Conservation (phyloP, 1,140 invertebrate genomes). For the Pantala flavescens region DNA sequence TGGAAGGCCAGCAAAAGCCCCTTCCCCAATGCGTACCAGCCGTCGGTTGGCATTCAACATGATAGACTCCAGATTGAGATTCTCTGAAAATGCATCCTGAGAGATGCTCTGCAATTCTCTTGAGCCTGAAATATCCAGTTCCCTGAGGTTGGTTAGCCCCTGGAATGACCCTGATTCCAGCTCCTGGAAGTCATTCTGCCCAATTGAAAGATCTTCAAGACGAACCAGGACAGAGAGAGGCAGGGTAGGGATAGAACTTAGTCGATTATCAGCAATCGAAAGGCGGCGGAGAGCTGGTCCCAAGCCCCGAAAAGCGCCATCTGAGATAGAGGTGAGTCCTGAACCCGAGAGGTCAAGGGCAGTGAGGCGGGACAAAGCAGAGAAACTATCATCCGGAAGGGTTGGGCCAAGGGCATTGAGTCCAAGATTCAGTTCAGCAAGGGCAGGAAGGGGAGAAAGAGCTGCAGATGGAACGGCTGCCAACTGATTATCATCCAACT, state of each 20-base stretch:
- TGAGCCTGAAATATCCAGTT: conserved; percentile 64
- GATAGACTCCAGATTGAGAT: conserved; percentile 67
- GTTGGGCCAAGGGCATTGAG: conserved; percentile 59
- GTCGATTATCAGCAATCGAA: conserved; percentile 65
- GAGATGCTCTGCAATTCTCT: conserved; percentile 56
- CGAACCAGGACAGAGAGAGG: conserved; percentile 57
- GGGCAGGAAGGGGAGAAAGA: conserved; percentile 54
- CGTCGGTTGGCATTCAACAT: conserved; percentile 65
- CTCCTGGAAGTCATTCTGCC: conserved; percentile 65
- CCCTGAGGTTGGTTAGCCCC: conserved; percentile 61
- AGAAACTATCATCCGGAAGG: conserved; percentile 62
- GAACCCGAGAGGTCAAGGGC: conserved; percentile 70
- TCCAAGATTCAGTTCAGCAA: conserved; percentile 74
- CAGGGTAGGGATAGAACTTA: conserved; percentile 60
- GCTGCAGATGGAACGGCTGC: conserved; percentile 59
- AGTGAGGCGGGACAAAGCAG: conserved; percentile 57
- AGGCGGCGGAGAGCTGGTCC: conserved; percentile 53
- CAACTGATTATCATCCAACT: conserved; percentile 76
- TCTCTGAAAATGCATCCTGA: conserved; percentile 63
- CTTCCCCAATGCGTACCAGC: conserved; percentile 56
- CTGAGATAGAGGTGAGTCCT: conserved; percentile 61
- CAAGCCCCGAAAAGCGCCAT: conserved; percentile 62
- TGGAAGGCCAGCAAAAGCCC: conserved; percentile 61
- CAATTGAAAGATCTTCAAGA: conserved; percentile 66
- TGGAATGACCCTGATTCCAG: conserved; percentile 60